Percentiles rank a stretch among this genome's conserved stretches.
phyloP scores from a whole-genome alignment of 1,140 invertebrate genomes.

The Drosophila sp. region DNA sequence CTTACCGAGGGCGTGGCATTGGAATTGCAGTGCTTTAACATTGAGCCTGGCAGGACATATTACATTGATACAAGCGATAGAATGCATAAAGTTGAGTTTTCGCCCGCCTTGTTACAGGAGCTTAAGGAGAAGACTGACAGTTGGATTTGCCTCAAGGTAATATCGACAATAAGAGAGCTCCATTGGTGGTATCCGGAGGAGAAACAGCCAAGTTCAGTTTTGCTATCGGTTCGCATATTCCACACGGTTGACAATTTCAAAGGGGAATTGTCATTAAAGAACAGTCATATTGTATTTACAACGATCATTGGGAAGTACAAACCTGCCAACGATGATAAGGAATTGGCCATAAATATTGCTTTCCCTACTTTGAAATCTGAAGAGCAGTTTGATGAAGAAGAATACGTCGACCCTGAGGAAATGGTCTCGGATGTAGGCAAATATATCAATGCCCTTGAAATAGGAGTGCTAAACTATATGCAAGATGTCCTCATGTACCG shows the following conservation, averaged over 20 bases:
- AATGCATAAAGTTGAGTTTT: constrained; percentile 28
- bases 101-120: constrained; percentile 21
- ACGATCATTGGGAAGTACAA: constrained; percentile 26
- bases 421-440: constrained; percentile 18
- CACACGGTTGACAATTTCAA: not conserved
- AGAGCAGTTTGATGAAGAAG: not conserved
- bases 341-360: no score
- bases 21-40: constrained; percentile 19
- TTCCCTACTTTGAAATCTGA: not conserved
- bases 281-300: not conserved
- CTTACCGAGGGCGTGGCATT: not conserved
- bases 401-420: constrained; percentile 2
- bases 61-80: constrained; percentile 18
- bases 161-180: constrained; percentile 23
- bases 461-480: not conserved
- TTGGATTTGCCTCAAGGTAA: constrained; percentile 31
- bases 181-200: constrained; percentile 63
- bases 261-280: not conserved
- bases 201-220: constrained; percentile 23
- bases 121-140: not conserved
- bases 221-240: constrained; percentile 44
- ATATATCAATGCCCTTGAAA: not conserved
- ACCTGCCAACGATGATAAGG: constrained; percentile 8
- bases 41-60: not conserved
- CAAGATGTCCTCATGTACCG: constrained; percentile 38